Conservation (phyloP, 2,113 vertebrate species). For the Perca fluviatilis region DNA sequence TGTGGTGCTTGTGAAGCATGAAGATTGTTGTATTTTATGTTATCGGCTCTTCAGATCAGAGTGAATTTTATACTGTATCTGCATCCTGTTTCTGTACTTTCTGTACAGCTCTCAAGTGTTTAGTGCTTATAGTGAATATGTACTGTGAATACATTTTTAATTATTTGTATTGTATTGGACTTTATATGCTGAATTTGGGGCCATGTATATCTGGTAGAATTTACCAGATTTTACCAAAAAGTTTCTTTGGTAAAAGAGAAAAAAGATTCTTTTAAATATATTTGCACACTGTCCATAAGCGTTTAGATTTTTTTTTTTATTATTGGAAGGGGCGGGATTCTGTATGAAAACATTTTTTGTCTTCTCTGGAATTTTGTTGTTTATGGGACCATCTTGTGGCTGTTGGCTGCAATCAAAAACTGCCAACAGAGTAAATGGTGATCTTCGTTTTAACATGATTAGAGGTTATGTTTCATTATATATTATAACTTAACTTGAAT, state of each 20-base stretch:
- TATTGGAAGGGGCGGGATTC: background rate
- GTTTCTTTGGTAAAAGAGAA: background rate
- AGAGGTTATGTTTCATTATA: background rate
- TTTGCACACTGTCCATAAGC: slow-evolving; percentile 3
- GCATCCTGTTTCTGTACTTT: background rate
- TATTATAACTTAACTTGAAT: background rate
- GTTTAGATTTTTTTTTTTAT: background rate
- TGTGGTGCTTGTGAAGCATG: background rate
- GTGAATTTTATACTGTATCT: background rate
- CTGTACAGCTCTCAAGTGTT: background rate
- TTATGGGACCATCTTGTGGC: slow-evolving; percentile 63
- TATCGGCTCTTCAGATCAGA: background rate
- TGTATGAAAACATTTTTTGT: background rate
- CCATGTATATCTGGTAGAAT: background rate
- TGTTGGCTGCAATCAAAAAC: slow-evolving; percentile 9
- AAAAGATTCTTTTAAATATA: background rate
- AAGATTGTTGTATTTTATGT: background rate
- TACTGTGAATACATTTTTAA: background rate
- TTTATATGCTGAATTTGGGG: slow-evolving; percentile 10
- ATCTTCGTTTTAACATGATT: background rate
- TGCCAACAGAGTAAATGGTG: background rate
- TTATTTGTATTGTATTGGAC: background rate
- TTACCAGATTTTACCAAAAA: no score
- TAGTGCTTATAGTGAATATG: background rate
- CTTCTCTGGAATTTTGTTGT: slow-evolving; percentile 29